Evolutionary conservation across 1,140 invertebrate species (phyloP).

Genomic region (Brachionus calyciflorus): DNA sequence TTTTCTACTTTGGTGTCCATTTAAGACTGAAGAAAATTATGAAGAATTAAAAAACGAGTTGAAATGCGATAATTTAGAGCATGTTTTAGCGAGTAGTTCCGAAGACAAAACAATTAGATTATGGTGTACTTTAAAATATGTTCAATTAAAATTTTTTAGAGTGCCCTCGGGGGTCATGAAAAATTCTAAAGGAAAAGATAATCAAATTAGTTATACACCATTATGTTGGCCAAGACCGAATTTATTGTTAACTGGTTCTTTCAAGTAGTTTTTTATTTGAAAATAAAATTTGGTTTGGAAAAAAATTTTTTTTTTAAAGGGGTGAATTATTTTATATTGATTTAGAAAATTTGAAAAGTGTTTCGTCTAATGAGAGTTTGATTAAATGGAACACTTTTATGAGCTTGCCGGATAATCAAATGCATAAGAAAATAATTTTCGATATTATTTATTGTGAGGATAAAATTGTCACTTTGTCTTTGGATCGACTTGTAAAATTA

Average conservation of each 20-base stretch:
- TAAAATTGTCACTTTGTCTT: constrained; percentile 6
- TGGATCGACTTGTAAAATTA: constrained; percentile 26
- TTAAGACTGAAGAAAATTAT: not conserved
- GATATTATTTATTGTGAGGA: not conserved
- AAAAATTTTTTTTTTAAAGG: not conserved
- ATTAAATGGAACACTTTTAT: constrained; percentile 9
- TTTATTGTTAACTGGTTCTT: constrained; percentile 24
- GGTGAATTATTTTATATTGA: not conserved
- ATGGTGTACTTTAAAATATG: not conserved
- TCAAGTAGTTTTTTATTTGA: not conserved
- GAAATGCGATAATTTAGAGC: not conserved
- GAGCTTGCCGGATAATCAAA: not conserved
- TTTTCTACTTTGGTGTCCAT: constrained; percentile 25
- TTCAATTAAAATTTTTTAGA: constrained; percentile 27
- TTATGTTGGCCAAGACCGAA: constrained; percentile 22
- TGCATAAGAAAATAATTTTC: constrained; percentile 28
- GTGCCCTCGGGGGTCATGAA: not conserved
- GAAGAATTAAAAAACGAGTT: not conserved
- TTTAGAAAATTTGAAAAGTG: constrained; percentile 7
- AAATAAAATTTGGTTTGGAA: not conserved
- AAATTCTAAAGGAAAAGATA: not conserved
- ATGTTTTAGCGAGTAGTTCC: not conserved
- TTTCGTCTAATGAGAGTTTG: not conserved
- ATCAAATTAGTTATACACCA: constrained; percentile 7
- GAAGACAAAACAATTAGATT: constrained; percentile 42